Percentiles rank a stretch among this genome's conserved stretches.
phyloP scores from a whole-genome alignment of 2,888 invertebrate species.

The Drosophila nigricruria region DNA sequence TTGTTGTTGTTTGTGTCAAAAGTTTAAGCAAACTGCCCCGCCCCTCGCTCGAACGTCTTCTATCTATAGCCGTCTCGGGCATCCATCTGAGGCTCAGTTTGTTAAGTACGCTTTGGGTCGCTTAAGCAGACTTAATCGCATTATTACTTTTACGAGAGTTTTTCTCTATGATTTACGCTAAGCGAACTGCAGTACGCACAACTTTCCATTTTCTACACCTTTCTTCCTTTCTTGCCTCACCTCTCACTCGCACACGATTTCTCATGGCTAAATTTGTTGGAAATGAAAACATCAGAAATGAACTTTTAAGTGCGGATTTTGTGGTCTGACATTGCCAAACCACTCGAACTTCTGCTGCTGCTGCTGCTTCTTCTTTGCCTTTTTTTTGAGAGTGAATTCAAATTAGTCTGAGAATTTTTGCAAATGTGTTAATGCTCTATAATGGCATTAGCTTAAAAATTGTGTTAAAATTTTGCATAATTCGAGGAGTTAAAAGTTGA shows the following conservation, averaged over 20 bases:
- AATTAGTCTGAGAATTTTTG: constrained; percentile 44
- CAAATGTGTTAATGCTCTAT: constrained; percentile 38
- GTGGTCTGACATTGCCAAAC: constrained; percentile 55
- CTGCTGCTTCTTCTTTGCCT: not conserved
- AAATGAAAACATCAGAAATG: constrained; percentile 70
- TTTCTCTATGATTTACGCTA: constrained; percentile 71
- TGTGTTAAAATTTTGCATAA: constrained; percentile 37
- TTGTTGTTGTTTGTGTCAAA: constrained; percentile 60
- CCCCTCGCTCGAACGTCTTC: constrained; percentile 12
- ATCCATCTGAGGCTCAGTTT: constrained; percentile 64
- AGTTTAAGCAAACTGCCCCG: constrained; percentile 52
- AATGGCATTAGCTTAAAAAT: constrained; percentile 27
- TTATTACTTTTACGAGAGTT: constrained; percentile 75
- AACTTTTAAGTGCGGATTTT: constrained; percentile 70
- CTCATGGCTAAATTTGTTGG: constrained; percentile 59
- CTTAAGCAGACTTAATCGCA: constrained; percentile 74
- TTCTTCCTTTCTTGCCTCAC: not conserved
- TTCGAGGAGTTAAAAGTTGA: constrained; percentile 14
- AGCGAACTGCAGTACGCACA: constrained; percentile 43
- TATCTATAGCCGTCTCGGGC: constrained; percentile 49
- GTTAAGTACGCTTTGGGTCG: constrained; percentile 72
- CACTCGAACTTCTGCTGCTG: not conserved
- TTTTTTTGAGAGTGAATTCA: constrained; percentile 5
- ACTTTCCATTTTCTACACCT: constrained; percentile 19
- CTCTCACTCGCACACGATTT: not conserved